These are phyloP conservation scores for Paramisgurnus dabryanus DNA, from an alignment of 2,113 vertebrate species.

Conservation along the genomic window DNA sequence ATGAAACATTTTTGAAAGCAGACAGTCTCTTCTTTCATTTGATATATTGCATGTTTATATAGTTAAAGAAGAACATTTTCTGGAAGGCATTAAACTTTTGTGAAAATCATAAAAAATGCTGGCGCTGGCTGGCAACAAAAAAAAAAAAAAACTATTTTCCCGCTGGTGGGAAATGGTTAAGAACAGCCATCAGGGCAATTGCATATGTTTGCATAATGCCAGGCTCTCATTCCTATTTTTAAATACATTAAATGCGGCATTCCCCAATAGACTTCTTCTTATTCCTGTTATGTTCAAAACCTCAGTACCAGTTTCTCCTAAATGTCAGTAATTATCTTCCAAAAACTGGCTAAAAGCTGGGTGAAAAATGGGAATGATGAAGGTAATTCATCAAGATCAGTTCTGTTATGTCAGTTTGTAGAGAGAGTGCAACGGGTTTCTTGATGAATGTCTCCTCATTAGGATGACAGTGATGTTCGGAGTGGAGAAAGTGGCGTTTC, in stretches of 20 bases:
- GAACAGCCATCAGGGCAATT: not conserved
- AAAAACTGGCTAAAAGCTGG: conserved; percentile 24
- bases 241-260: not conserved
- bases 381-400: conserved; percentile 31
- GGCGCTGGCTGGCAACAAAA: too few species aligned
- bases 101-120: too few species aligned
- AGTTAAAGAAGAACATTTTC: too few species aligned
- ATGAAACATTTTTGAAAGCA: too few species aligned
- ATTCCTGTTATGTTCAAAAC: conserved; percentile 16
- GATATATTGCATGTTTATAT: too few species aligned
- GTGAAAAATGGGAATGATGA: conserved; percentile 11
- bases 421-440: not conserved
- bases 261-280: not conserved
- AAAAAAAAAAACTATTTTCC: too few species aligned
- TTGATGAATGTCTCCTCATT: conserved; percentile 35
- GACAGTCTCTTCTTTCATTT: too few species aligned
- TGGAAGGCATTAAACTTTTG: too few species aligned
- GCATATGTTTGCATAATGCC: conserved; percentile 31
- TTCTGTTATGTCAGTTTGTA: not conserved
- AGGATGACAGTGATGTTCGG: conserved; percentile 28
- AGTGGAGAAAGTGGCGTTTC: conserved; percentile 23
- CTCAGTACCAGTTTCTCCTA: conserved; percentile 8
- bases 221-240: conserved; percentile 14
- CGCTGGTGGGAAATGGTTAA: not conserved
- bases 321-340: conserved; percentile 29